Base-by-base conservation (phyloP, 1,140 invertebrate species). In the Acromyrmex charruanus region DNA sequence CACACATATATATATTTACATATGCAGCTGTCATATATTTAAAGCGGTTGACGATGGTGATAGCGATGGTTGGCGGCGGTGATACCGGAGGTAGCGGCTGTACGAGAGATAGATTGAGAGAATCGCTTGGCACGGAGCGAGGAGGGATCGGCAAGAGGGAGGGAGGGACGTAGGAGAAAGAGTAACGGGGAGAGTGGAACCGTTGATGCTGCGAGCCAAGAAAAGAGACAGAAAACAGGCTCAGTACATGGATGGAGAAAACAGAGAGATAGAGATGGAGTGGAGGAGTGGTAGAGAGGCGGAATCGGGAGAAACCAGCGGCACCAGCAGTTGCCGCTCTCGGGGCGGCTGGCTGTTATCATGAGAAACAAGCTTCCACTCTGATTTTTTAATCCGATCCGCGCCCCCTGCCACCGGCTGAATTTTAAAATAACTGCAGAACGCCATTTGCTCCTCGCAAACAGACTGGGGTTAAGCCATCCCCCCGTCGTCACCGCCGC, bases 391-490 rank as follows among this genome's bases (percentile, higher is more conserved):
- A 95, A 95, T 95, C 95, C 95, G 93, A 94, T 94, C 93, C 92
- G 89, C 88, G 68, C 89, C 89, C 84, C 84, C 90, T 88, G 87
- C 92, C 88, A 91, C 92, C 91, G 89, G 88, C 90, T 94, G 94
- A 95, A 95, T 95, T 95, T 95, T 95, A 95, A 95, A 95, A 95
- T 95, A 95, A 95, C 95, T 95, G 95, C 94, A 94, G 94, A 95
- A 95, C 94, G 94, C 95, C 95, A 95, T 95, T 95, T 95, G 94
- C 94, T 93, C 92, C 93, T 94, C 92, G 93, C 94, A 95, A 95
- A 95, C 93, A 95, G 92, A 94, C 92, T 91, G 87, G 92, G 92
- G 93, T 93, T 93, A 94, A 94, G 94, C 93, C 91, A 91, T 79
- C 86, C 81, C 80, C 39, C 66, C 79, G 66, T 44, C 68, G 31